Conservation (phyloP, 2,888 invertebrate genomes). For the Perithous albicinctus region DNA sequence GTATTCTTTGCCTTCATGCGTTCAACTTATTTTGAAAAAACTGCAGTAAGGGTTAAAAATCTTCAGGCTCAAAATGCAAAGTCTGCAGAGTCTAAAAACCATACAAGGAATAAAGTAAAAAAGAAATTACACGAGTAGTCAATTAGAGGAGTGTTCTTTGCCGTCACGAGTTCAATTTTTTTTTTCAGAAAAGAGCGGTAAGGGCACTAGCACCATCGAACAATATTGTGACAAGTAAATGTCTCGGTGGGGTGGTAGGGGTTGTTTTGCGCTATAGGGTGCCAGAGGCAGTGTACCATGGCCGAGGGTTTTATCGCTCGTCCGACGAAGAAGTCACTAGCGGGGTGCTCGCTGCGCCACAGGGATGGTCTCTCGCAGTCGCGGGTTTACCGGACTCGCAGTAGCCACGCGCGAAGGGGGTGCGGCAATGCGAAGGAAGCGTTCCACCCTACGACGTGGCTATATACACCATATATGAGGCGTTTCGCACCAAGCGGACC, state of each 20-base stretch:
- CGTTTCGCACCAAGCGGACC: no score
- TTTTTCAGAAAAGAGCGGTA: constrained; percentile 5
- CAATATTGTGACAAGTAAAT: constrained; percentile 59
- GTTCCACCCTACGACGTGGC: constrained; percentile 38
- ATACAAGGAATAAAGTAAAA: background rate
- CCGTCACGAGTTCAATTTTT: background rate
- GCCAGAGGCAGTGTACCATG: constrained; percentile 6
- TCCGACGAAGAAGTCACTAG: constrained; percentile 49
- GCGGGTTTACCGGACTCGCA: constrained; percentile 45
- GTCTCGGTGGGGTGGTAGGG: constrained; percentile 16
- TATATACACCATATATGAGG: no score
- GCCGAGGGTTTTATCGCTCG: constrained; percentile 34
- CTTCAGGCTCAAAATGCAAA: background rate
- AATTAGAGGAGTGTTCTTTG: constrained; percentile 3
- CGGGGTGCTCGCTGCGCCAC: constrained; percentile 16
- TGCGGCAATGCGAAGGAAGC: constrained; percentile 51
- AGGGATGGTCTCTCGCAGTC: constrained; percentile 39
- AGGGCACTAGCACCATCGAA: constrained; percentile 22
- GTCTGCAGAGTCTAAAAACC: background rate
- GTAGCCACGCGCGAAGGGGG: constrained; percentile 37
- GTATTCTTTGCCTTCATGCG: no score
- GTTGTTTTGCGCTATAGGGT: background rate
- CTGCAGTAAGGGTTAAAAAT: no score
- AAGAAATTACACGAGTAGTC: constrained; percentile 19
- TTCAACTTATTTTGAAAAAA: no score